Evolutionary conservation across 1,140 invertebrate genomes (phyloP).

Genomic region (Mycetomoellerius zeteki): DNA sequence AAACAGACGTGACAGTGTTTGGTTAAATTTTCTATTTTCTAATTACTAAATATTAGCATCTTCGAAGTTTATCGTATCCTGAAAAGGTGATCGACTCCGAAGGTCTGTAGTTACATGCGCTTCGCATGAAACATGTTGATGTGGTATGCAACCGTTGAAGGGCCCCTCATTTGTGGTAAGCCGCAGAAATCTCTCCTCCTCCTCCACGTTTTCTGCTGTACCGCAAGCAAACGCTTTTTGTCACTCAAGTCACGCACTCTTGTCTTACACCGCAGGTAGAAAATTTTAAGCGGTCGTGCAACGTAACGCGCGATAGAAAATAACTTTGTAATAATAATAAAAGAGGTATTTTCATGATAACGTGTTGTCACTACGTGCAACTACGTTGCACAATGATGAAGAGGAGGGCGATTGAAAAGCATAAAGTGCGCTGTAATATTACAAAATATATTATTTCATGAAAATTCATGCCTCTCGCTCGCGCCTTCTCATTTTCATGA

Average conservation of each 20-base stretch:
- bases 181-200: conserved; percentile 19
- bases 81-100: background rate
- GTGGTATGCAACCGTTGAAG: background rate
- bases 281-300: background rate
- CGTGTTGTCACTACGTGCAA: no score
- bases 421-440: background rate
- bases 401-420: background rate
- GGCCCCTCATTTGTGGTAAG: conserved; percentile 27
- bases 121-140: background rate
- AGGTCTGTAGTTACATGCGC: background rate
- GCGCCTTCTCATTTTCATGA: background rate
- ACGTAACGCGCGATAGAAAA: background rate
- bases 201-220: background rate
- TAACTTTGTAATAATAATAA: background rate
- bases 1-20: background rate
- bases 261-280: conserved; percentile 8
- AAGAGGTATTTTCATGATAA: background rate
- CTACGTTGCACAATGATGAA: background rate
- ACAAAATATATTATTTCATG: background rate
- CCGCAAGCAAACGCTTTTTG: conserved; percentile 36
- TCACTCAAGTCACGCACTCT: conserved; percentile 18
- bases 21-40: background rate
- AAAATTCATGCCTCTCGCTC: background rate
- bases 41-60: background rate
- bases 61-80: background rate